Evolutionary conservation across 2,797 vertebrate genomes (phyloP), one percentile per base, ranked within the genome.

Genomic region (Columba guinea): DNA sequence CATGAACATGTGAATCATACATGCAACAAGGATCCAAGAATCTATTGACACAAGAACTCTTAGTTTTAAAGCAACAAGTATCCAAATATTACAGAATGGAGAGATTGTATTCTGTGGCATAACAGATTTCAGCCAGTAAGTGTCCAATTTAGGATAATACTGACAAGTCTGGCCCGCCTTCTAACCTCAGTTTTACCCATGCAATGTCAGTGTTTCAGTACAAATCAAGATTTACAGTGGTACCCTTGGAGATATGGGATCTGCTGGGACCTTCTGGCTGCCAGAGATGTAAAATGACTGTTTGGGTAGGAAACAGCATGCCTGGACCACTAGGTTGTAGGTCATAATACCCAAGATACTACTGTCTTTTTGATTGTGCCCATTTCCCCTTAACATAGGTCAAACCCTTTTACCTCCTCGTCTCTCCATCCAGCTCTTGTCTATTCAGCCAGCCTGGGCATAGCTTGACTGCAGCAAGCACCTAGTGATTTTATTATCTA

Each of bases 121-220:
- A 65, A 62, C 20, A 76, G 52, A 87, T 91, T 87, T 70, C 86
- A 83, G 68, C 19, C 74, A 37, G 5, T 22, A 51, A 53, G 8
- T 20, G 28, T 48, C 67, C 67, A 58, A 5, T 55, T 87, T 14
- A 87, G 67, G 56, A 13, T 16, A 39, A 84, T 12, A 19, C 17
- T 68, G 81, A 81, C 69, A 89, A 85, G 7, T 64, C 44, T 46
- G 44, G 44, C 44, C 44, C 44, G 9, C 19, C 10, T 20, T 46
- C 71, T 95, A 88, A 90, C 91, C 95, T 95, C 37, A 30, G 37
- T 78, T 95, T 90, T 89, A 90, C 75, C 64, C 93, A 20, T 13
- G 21, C 63, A 91, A 46, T 9, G 7, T 86, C 89, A 94, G 30
- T 1, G 19, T 74, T 74, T 60, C 73, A 22, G 70, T 27, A 73